phyloP scores from a whole-genome alignment of 2,113 vertebrate genomes.

The Leptobrachium ailaonicum region DNA sequence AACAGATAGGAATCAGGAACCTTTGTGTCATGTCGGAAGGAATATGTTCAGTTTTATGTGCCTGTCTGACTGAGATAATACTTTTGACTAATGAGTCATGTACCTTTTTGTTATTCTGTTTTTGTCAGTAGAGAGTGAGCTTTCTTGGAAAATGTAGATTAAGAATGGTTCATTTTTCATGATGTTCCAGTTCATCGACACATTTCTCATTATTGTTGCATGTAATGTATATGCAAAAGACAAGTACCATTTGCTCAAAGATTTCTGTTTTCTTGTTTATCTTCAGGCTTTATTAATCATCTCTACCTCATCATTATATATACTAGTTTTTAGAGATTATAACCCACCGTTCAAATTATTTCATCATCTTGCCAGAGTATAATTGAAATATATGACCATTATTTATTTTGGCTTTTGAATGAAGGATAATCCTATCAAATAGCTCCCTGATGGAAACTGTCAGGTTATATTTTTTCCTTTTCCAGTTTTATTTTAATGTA shows the following conservation, averaged over 20 bases:
- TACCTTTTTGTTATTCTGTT: conserved; percentile 19
- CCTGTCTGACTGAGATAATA: conserved; percentile 38
- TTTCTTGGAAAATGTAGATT: conserved; percentile 39
- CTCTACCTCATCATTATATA: conserved; percentile 2
- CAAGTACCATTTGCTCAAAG: conserved; percentile 36
- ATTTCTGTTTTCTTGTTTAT: conserved; percentile 36
- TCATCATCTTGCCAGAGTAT: not conserved
- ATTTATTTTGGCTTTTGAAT: conserved; percentile 3
- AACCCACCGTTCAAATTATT: conserved; percentile 22
- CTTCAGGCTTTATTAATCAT: conserved; percentile 13
- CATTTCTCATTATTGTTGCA: conserved; percentile 45
- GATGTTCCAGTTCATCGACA: conserved; percentile 33
- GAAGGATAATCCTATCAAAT: not conserved
- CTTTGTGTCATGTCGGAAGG: conserved; percentile 4
- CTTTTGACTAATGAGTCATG: conserved; percentile 41
- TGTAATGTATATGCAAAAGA: conserved; percentile 28
- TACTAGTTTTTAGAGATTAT: conserved; percentile 30
- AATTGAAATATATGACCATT: conserved; percentile 13
- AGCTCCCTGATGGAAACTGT: not conserved
- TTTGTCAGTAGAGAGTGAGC: not conserved
- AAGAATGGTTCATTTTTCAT: conserved; percentile 41
- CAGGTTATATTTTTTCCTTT: no score
- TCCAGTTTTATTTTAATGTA: no score
- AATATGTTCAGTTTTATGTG: conserved; percentile 43
- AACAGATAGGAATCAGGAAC: conserved; percentile 35